Percentiles rank a stretch among this genome's conserved stretches.
Conservation (phyloP, 2,888 invertebrate genomes). For the Bembecia ichneumoniformis region DNA sequence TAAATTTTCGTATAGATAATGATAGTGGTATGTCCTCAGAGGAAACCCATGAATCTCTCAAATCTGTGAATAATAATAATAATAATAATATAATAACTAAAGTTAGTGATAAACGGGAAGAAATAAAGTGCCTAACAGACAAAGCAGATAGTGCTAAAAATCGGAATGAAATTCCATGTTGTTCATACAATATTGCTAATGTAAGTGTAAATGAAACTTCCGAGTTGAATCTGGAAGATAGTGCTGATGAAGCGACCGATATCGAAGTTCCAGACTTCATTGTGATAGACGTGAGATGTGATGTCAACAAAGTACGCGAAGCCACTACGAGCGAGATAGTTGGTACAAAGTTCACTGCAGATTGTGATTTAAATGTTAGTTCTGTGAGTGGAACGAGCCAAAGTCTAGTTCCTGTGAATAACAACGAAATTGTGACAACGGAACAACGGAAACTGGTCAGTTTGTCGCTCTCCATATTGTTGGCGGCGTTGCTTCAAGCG, state of each 20-base stretch:
- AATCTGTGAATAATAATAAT: conserved; percentile 26
- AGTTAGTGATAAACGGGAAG: conserved; percentile 31
- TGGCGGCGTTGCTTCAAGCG: conserved; percentile 75
- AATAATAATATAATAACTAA: conserved; percentile 24
- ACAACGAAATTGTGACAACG: conserved; percentile 54
- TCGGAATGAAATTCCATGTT: conserved; percentile 65
- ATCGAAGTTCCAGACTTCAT: conserved; percentile 41
- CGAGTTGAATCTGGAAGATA: conserved; percentile 17
- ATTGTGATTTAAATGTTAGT: conserved; percentile 48
- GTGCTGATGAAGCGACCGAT: conserved; percentile 10
- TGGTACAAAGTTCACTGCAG: conserved; percentile 40
- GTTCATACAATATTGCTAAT: conserved; percentile 50
- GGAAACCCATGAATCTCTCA: conserved; percentile 55
- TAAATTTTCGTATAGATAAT: conserved; percentile 25
- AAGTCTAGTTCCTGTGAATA: conserved; percentile 59
- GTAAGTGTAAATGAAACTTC: conserved; percentile 34
- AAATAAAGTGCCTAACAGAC: conserved; percentile 62
- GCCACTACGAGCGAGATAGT: conserved; percentile 23
- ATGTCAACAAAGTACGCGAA: conserved; percentile 31
- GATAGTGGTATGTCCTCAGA: conserved; percentile 65
- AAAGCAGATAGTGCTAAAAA: conserved; percentile 44
- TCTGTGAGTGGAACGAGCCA: conserved; percentile 38
- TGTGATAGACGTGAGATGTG: conserved; percentile 63
- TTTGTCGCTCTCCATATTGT: conserved; percentile 71
- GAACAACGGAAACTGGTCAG: conserved; percentile 71